Evolutionary conservation across 2,113 vertebrate genomes (phyloP).

Genomic region (Apus apus): DNA sequence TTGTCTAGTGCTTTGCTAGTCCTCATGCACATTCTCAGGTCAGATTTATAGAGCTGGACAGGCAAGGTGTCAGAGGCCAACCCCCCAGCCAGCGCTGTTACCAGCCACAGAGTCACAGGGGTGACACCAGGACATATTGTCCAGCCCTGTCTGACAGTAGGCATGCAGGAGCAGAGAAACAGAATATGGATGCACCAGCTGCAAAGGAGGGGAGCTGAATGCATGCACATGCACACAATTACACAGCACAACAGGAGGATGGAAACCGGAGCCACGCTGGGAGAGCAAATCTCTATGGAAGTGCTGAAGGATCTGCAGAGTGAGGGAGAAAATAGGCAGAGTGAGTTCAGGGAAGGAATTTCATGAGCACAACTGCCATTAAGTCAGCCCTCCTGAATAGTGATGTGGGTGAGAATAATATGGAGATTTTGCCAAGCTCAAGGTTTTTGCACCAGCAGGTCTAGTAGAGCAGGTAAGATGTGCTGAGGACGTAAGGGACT

Average conservation of each 20-base stretch:
- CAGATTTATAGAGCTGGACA: background rate
- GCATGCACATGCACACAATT: rapidly evolving
- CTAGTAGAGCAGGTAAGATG: background rate
- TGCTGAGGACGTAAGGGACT: background rate
- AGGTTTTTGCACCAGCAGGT: background rate
- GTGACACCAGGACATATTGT: background rate
- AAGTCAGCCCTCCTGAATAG: background rate
- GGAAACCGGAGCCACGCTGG: background rate
- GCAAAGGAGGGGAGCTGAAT: background rate
- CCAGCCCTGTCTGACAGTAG: background rate
- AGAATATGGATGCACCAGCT: background rate
- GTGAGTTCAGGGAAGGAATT: background rate
- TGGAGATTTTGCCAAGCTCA: background rate
- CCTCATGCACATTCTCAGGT: background rate
- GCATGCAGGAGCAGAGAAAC: background rate
- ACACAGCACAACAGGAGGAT: background rate
- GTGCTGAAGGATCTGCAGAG: background rate
- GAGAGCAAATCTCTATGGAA: background rate
- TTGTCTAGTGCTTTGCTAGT: background rate
- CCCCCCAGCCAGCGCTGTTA: rapidly evolving
- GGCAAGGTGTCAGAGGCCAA: background rate
- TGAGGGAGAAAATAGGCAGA: background rate
- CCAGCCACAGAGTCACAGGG: rapidly evolving
- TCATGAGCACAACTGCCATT: background rate
- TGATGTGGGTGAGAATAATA: background rate